Percentiles rank a stretch among this genome's conserved stretches.
phyloP scores from a whole-genome alignment of 2,113 vertebrate genomes.

The Muscicapa adusta region DNA sequence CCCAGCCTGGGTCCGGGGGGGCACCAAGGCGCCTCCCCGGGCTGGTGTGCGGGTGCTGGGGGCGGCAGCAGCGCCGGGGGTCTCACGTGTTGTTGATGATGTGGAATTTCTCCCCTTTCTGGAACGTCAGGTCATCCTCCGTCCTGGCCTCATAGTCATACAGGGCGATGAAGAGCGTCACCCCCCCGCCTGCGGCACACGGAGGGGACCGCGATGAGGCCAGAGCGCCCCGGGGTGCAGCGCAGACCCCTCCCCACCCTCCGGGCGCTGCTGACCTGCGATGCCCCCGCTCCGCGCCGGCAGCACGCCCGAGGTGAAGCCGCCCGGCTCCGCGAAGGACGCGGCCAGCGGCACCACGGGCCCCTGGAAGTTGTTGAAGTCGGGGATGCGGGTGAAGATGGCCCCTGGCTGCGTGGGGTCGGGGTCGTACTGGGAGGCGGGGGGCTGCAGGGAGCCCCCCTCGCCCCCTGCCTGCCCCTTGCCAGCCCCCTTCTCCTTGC shows the following conservation, averaged over 20 bases:
- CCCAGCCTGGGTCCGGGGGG: not conserved
- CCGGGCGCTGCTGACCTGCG: conserved; percentile 61
- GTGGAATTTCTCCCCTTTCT: conserved; percentile 95
- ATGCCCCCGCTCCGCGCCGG: conserved; percentile 56
- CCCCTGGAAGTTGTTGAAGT: conserved; percentile 76
- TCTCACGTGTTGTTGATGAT: conserved; percentile 93
- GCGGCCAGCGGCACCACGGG: conserved; percentile 38
- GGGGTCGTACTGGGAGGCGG: conserved; percentile 72
- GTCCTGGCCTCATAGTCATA: conserved; percentile 95
- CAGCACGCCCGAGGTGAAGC: conserved; percentile 49
- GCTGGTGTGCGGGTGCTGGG: not conserved
- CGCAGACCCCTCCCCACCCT: accelerated
- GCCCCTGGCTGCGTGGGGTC: conserved; percentile 72
- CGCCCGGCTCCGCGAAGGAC: conserved; percentile 27
- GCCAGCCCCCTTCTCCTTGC: conserved; percentile 19
- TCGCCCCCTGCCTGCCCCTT: conserved; percentile 2
- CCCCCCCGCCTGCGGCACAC: conserved; percentile 77
- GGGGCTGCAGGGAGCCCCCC: not conserved
- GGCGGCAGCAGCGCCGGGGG: not conserved
- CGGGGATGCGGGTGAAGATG: conserved; percentile 65
- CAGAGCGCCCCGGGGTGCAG: not conserved
- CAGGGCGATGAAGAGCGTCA: conserved; percentile 88
- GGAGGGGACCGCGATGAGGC: not conserved
- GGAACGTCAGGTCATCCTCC: conserved; percentile 88
- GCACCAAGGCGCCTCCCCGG: too few species aligned